phyloP scores from a whole-genome alignment of 1,140 invertebrate species.

The Pygmarrhopalites habei region DNA sequence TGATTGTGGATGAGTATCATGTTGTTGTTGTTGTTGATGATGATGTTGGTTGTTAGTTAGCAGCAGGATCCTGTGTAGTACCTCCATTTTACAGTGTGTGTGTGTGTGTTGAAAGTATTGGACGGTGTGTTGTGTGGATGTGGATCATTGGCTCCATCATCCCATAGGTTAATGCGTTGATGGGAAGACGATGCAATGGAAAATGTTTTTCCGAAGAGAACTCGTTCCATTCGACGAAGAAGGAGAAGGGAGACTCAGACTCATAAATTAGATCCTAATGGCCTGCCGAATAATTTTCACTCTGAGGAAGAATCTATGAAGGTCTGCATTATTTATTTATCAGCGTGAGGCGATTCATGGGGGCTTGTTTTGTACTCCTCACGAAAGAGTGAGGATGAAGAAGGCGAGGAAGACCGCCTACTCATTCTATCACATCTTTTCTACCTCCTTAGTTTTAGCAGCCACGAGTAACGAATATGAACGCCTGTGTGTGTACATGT shows the following conservation, averaged over 20 bases:
- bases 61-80: not conserved
- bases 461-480: no score
- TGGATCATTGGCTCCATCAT: not conserved
- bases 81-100: not conserved
- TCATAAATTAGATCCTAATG: conserved; percentile 25
- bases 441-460: no score
- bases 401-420: conserved; percentile 21
- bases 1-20: conserved; percentile 12
- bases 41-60: not conserved
- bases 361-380: not conserved
- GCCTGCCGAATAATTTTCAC: conserved; percentile 33
- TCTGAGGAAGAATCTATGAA: conserved; percentile 23
- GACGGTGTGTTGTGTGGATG: not conserved
- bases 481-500: no score
- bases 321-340: conserved; percentile 28
- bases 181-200: conserved; percentile 10
- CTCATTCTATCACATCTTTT: conserved; percentile 10
- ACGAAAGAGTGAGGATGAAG: not conserved
- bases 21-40: no score
- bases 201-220: conserved; percentile 13
- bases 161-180: not conserved
- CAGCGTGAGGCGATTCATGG: conserved; percentile 26
- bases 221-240: conserved; percentile 12
- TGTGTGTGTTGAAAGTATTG: not conserved
- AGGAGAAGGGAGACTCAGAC: conserved; percentile 10